phyloP scores from a whole-genome alignment of 2,113 vertebrate genomes.

The Burhinus oedicnemus region DNA sequence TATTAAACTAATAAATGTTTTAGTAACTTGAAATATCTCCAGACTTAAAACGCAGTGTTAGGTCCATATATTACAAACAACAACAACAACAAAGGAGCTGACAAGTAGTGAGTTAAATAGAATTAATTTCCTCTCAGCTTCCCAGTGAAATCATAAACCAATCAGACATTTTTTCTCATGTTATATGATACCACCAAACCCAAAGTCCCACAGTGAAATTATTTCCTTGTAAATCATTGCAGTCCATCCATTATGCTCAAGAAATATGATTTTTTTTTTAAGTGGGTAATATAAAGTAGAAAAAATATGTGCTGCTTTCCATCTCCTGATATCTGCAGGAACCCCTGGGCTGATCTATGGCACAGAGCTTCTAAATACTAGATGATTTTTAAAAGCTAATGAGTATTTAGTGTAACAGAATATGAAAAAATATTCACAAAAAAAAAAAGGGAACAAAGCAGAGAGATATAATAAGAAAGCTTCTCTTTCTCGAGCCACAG shows the following conservation, averaged over 20 bases:
- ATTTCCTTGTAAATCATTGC: slow-evolving; percentile 61
- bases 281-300: slow-evolving; percentile 19
- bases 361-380: background rate
- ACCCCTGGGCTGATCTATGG: background rate
- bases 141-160: slow-evolving; percentile 58
- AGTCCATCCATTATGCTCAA: slow-evolving; percentile 36
- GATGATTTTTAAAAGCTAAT: background rate
- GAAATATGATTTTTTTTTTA: slow-evolving; percentile 31
- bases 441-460: background rate
- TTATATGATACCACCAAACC: slow-evolving; percentile 41
- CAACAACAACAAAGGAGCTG: slow-evolving; percentile 57
- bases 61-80: slow-evolving; percentile 39
- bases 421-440: background rate
- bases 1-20: slow-evolving; percentile 58
- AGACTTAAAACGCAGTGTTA: slow-evolving; percentile 34
- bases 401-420: background rate
- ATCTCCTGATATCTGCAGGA: slow-evolving; percentile 7
- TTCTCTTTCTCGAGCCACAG: background rate
- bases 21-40: slow-evolving; percentile 50
- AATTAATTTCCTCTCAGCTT: slow-evolving; percentile 61
- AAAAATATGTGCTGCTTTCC: background rate
- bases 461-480: background rate
- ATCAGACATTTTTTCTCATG: slow-evolving; percentile 29
- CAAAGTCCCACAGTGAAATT: slow-evolving; percentile 42
- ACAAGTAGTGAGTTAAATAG: slow-evolving; percentile 55